Evolutionary conservation across 2,888 invertebrate genomes (phyloP).

Genomic region (Polyploca ridens): DNA sequence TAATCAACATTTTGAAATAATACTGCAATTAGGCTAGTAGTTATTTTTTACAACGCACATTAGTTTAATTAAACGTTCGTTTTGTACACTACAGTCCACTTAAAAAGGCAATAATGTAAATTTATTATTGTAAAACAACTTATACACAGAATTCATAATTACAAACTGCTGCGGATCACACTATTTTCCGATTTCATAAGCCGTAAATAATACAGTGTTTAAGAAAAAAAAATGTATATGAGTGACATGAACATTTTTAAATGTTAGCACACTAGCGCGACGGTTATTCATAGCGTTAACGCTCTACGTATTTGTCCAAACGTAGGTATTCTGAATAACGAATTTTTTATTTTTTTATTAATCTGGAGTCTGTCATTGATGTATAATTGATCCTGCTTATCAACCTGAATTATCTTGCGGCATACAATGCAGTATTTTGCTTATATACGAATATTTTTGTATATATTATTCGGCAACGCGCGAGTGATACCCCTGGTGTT

Average conservation of each 20-base stretch:
- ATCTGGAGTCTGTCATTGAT: no score
- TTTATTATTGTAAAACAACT: constrained; percentile 3
- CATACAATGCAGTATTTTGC: no score
- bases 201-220: neutral
- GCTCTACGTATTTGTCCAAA: neutral
- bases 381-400: no score
- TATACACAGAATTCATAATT: constrained; percentile 1
- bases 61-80: neutral
- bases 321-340: no score
- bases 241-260: neutral
- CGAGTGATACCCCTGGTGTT: no score
- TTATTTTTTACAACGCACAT: neutral
- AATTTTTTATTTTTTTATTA: no score
- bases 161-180: neutral
- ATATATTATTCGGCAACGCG: no score
- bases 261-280: neutral
- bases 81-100: neutral
- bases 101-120: constrained; percentile 1
- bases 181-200: neutral
- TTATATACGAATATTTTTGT: no score
- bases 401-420: no score
- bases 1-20: neutral
- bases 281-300: neutral
- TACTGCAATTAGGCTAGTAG: neutral
- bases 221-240: neutral